These are phyloP conservation scores for Atlantisia rogersi DNA, from an alignment of 2,113 vertebrate species.

Conservation along the genomic window DNA sequence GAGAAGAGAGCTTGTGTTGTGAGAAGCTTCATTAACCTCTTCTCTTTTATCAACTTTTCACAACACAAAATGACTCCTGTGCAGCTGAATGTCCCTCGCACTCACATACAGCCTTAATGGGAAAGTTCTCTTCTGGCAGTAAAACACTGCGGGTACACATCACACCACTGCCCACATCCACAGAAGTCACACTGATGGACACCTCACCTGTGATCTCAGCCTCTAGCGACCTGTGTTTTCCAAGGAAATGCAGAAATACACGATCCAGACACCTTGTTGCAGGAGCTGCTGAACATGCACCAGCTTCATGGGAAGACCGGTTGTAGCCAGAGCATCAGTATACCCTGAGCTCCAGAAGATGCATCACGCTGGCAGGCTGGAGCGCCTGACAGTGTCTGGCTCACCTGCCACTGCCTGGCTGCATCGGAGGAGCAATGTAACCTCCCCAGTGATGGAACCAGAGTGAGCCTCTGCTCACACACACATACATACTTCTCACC, in stretches of 20 bases:
- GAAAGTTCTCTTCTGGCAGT: background rate
- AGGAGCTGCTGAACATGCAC: background rate
- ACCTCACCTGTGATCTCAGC: background rate
- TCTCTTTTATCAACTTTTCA: conserved; percentile 33
- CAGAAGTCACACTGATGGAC: background rate
- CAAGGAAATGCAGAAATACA: background rate
- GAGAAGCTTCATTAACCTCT: conserved; percentile 59
- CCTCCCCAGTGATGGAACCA: accelerated
- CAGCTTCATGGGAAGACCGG: background rate
- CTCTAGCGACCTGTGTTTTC: background rate
- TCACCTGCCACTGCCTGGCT: accelerated
- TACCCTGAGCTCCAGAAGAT: background rate
- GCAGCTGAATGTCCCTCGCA: background rate
- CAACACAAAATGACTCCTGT: conserved; percentile 2
- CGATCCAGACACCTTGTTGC: background rate
- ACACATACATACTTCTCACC: background rate
- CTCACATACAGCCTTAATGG: background rate
- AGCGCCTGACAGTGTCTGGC: accelerated
- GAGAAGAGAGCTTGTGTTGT: conserved; percentile 57
- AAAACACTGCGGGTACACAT: background rate
- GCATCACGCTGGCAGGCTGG: background rate
- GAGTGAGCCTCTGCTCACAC: background rate
- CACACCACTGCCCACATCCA: background rate
- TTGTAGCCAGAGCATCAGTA: background rate
- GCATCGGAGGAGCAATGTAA: background rate